Evolutionary conservation across 1,140 invertebrate species (phyloP), one percentile per base, ranked within the genome.

Genomic region (Hypothenemus hampei): DNA sequence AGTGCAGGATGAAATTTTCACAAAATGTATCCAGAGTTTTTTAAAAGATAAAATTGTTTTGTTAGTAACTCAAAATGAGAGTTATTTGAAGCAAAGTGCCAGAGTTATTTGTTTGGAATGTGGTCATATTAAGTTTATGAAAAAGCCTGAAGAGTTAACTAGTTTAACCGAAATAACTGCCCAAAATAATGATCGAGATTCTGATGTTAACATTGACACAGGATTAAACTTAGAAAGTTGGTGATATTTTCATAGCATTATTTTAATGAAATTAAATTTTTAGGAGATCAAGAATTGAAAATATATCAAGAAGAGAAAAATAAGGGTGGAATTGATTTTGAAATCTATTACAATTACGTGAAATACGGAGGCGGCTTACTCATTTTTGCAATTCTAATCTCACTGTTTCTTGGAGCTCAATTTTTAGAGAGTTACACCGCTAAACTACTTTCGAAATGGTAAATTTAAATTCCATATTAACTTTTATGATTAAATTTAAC

Each of bases 1-100:
- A 58, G 89, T 91, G 1, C 86, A 87, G n/a, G 81, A 83, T 45
- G 84, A 90, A 66, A 76, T 93, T 54, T 92, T 91, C 62, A 78
- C 85, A 44, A 77, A 86, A 46, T 84, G 82, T 58, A 81, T 88
- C 39, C 75, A 70, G 44, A 81, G 81, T 2, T 83, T 85, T 67
- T 72, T 93, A 54, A 77, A 80, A 16, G 73, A 79, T 15, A 84
- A 89, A 61, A 84, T 86, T 2, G 72, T 83, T 0, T 79, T 95
- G 31, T 76, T 68, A 72, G 91, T 40, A 82, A 91, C 20, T 90
- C 90, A 19, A 88, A 89, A 94, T 69, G 69, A 92, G 45, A 87
- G 91, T 66, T 91, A 88, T 63, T 73, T 94, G 3, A 82, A 85
- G 65, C 77, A 82, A 39, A 89, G 87, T 2, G 83, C 91, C 62